Conservation (phyloP, 1,140 invertebrate genomes). For the Contarinia nasturtii region DNA sequence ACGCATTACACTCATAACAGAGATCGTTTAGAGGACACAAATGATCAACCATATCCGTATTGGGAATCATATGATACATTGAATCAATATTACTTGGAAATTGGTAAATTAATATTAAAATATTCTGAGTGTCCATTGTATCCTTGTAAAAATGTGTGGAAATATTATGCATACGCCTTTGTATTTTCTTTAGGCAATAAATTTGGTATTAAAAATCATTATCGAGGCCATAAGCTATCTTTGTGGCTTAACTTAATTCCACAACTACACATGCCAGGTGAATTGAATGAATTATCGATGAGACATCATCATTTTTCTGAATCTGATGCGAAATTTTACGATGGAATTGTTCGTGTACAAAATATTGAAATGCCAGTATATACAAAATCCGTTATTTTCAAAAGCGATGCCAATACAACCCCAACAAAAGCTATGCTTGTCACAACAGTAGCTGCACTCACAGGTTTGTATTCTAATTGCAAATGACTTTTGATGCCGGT, state of each 20-base stretch:
- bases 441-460: not conserved
- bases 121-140: too few species aligned
- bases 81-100: slow-evolving; percentile 71
- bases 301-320: slow-evolving; percentile 57
- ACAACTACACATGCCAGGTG: slow-evolving; percentile 57
- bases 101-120: slow-evolving; percentile 38
- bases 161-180: too few species aligned
- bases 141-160: too few species aligned
- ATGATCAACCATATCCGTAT: slow-evolving; percentile 33
- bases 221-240: slow-evolving; percentile 78
- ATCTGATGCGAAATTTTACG: slow-evolving; percentile 45
- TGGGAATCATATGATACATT: slow-evolving; percentile 81
- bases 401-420: not conserved
- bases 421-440: not conserved
- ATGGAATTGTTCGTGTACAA: slow-evolving; percentile 27
- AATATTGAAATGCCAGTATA: not conserved
- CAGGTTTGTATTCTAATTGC: not conserved
- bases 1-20: slow-evolving; percentile 7
- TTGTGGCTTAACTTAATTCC: slow-evolving; percentile 82
- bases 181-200: slow-evolving; percentile 32
- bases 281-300: slow-evolving; percentile 49
- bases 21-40: slow-evolving; percentile 9
- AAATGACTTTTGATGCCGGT: not conserved
- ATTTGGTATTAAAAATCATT: slow-evolving; percentile 59
- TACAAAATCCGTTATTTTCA: not conserved